Base-by-base conservation (phyloP, 2,797 vertebrate genomes). In the Sebastes taczanowskii region DNA sequence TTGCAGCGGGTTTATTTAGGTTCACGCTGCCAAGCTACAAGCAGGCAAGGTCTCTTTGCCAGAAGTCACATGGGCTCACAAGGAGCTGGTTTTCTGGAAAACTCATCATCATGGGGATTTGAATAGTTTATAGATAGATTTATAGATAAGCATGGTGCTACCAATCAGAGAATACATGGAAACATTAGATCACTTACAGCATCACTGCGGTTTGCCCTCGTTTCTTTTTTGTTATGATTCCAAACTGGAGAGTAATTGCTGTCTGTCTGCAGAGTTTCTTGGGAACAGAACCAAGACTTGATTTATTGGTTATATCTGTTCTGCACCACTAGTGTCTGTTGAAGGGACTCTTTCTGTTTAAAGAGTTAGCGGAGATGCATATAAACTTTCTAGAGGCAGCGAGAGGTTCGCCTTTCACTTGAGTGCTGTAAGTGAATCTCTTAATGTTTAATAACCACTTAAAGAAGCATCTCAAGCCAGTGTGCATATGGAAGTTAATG, bases 1-100 rank as follows among this genome's bases (percentile, higher is more conserved):
- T 73, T 58, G 7, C 34, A 3, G 49, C 18, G 7, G 59, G 20
- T 72, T 74, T 61, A 52, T 79, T 88, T 53, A 74, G 29, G 34
- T 25, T 23, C 16, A 4, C 46, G 46, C 32, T 69, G 72, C 63
- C 62, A 72, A 71, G 13, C 25, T 23, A n/a, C 23, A 61, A 65
- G 27, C 20, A 74, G 66, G 23, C 6, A 11, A 5, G 14, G 13
- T 13, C 16, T 34, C 46, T 32, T 56, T 23, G 59, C 63, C 27
- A 56, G 18, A 61, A 74, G 61, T 76, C 25, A 10, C 25, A 6
- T 35, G 64, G 71, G 56, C 38, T 53, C 68, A 46, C 2, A 59
- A 67, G 27, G 20, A 32, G 52, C 23, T 29, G 1, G 22, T 61
- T 82, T n/a, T 20, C 34, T 62, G 49, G 18, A 64, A 34, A 27